Base-by-base conservation (phyloP, 2,113 vertebrate species). In the Apeltes quadracus region DNA sequence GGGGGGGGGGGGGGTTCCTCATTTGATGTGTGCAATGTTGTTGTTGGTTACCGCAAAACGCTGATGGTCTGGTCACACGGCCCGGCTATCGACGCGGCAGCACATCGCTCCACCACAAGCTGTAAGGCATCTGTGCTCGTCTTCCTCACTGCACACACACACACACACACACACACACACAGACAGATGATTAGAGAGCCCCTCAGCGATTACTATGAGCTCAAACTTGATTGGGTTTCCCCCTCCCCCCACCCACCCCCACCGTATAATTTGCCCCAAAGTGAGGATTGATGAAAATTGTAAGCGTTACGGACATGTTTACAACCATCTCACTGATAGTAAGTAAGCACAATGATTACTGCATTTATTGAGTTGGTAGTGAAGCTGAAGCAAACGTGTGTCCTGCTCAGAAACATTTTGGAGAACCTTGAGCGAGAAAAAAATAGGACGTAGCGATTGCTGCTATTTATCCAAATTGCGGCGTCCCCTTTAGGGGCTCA, bases 41-140 rank as follows among this genome's bases (percentile, higher is more conserved):
- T n/a, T 87, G 90, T 86, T 69, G 81, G 56, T 95, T 96, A 98
- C 98, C 94, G 94, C 88, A 98, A 94, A 72, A 94, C 93, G 72
- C 93, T 85, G 90, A 94, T 92, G 88, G 96, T 91, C 81, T 93
- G 95, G 75, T 94, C 75, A 50, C 95, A 93, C 50, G 88, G 88
- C 80, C 94, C 93, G 75, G 90, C 90, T 87, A 85, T 75, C 73
- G 94, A 91, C 55, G 89, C 82, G 63, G 79, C 90, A 79, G 94
- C 93, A 90, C 96, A 96, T 81, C 93, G 87, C 94, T 96, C 95
- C 81, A 99, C 89, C 84, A 98, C 83, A 66, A 92, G 92, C 79
- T 98, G 95, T 53, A 98, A 72, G 62, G 94, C 93, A 72, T 98
- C 95, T 54, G 94, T 94, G 89, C 95, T 95, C 79, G 93, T 88